Evolutionary conservation across 30 jellyfish, hydroid and myxozoan genomes (phyloP), one percentile per base, ranked within the genome.

Genomic region (Chironex yamaguchii): DNA sequence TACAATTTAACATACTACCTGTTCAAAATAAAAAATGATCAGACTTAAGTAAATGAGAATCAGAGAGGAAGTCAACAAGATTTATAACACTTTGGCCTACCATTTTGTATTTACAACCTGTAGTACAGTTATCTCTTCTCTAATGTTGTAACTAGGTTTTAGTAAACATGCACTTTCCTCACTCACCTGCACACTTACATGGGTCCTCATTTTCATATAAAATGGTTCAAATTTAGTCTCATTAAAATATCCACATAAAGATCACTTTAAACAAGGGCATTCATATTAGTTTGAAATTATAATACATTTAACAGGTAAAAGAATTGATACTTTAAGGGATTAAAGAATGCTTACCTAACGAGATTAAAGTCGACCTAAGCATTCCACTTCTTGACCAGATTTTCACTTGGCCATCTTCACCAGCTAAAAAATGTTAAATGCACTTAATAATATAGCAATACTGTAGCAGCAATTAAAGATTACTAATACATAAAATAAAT

Each of bases 321-420:
- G 0, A 17, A 1, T 24, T 11, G 9, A 17, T 1, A 77, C 29
- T 2, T 3, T 72, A 3, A 30, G 3, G 1, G 32, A 1, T 2
- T 6, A 72, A 72, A 42, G 4, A 49, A 1, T 25, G 26, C 49
- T 52, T 76, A 92, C 98, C 95, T 29, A 71, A 54, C 36, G 94
- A 85, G 12, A 86, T 95, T 49, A 94, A 85, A 31, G 99, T 94
- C 25, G 99, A 94, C 2, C 99, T 89, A 25, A 94, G 87, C 99
- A 94, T 94, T n/a, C 99, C 99, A 76, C 99, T 94, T 50, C 99
- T 88, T 53, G 99, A 94, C 99, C 99, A 94, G 14, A 94, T 85
- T 64, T 94, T 94, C n/a, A 94, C 96, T 36, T 88, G 99, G 20
- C 99, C 99, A 89, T 94, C 99, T 78, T 94, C 99, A 36, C 99